Percentiles rank a stretch among this genome's conserved stretches.
These are phyloP conservation scores for Brienomyrus longianalis DNA, from an alignment of 2,113 vertebrate genomes.

Conservation along the genomic window DNA sequence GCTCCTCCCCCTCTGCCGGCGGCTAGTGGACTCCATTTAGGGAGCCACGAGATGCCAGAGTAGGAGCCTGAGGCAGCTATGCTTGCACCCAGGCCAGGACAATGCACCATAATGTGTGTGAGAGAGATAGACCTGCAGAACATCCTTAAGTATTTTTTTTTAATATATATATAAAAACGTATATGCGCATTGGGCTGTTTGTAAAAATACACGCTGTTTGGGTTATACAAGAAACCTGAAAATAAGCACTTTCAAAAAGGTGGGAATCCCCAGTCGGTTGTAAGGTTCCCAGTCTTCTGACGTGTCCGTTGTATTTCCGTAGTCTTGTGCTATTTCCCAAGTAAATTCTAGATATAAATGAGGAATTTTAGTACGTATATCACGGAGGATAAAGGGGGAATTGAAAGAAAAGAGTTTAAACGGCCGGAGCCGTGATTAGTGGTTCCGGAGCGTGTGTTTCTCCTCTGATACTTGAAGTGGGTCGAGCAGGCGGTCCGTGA, in stretches of 20 bases:
- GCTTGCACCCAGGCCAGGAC: neutral
- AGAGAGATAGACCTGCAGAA: neutral
- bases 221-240: neutral
- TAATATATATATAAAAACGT: neutral
- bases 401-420: neutral
- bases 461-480: constrained; percentile 34
- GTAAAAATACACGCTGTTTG: neutral
- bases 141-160: neutral
- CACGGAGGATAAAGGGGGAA: neutral
- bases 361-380: neutral
- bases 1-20: constrained; percentile 41
- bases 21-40: no score
- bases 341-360: neutral
- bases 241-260: neutral
- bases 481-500: constrained; percentile 40
- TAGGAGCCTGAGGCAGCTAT: neutral
- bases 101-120: neutral
- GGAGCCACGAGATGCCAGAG: neutral
- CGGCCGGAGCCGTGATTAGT: neutral
- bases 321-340: neutral
- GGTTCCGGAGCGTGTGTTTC: constrained; percentile 30
- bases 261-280: neutral
- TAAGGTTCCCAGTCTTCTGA: neutral
- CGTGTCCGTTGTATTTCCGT: neutral
- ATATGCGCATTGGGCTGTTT: neutral